These are phyloP conservation scores for Triplophysa yarkandensis DNA, from an alignment of 2,797 vertebrate species.

Conservation along the genomic window DNA sequence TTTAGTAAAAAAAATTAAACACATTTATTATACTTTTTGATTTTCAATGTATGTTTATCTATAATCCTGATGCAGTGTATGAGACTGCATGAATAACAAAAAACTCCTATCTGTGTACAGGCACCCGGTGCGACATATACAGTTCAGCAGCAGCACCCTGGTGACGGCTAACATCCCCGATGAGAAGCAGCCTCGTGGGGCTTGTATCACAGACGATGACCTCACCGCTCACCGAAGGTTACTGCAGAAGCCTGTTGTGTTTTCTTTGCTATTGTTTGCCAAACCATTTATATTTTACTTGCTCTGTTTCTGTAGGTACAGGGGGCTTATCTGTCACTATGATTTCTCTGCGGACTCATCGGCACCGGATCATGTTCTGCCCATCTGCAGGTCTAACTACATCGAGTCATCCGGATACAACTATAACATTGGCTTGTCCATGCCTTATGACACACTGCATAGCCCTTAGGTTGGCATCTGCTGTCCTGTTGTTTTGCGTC, in stretches of 20 bases:
- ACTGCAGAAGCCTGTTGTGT: background rate
- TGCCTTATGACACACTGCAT: slow-evolving; percentile 80
- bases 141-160: slow-evolving; percentile 84
- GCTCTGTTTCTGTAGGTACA: slow-evolving; percentile 74
- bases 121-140: slow-evolving; percentile 87
- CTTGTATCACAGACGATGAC: slow-evolving; percentile 86
- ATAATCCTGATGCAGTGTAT: background rate
- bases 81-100: background rate
- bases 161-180: slow-evolving; percentile 92
- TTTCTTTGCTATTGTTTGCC: background rate
- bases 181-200: slow-evolving; percentile 83
- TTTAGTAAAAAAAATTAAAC: too few relatives aligned
- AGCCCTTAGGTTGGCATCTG: slow-evolving; percentile 60
- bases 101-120: slow-evolving; percentile 64
- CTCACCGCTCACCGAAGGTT: slow-evolving; percentile 89
- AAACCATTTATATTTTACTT: background rate
- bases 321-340: slow-evolving; percentile 87
- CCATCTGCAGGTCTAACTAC: slow-evolving; percentile 89
- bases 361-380: slow-evolving; percentile 81
- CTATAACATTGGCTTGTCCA: slow-evolving; percentile 87
- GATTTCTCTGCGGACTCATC: slow-evolving; percentile 85
- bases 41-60: too few relatives aligned
- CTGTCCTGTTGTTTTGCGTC: slow-evolving; percentile 11
- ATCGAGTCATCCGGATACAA: slow-evolving; percentile 75
- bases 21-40: too few relatives aligned